Percentiles rank a stretch among this genome's conserved stretches.
These are phyloP conservation scores for Orthonevra nobilis DNA, from an alignment of 2,888 invertebrate species.

Conservation along the genomic window DNA sequence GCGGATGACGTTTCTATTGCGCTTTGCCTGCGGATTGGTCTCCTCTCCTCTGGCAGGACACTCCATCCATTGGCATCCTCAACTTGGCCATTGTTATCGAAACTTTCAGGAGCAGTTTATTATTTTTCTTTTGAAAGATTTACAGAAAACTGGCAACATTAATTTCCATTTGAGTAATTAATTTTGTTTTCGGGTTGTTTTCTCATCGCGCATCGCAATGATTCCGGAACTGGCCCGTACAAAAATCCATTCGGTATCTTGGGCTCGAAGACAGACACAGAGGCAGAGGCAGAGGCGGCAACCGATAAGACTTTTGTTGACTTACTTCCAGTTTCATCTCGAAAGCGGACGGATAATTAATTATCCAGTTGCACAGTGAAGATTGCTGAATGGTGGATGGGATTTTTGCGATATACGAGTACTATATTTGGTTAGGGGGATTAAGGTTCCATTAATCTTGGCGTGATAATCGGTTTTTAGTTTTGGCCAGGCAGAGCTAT, in stretches of 20 bases:
- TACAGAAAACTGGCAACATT: constrained; percentile 58
- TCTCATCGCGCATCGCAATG: not conserved
- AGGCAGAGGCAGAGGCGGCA: not conserved
- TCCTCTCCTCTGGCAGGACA: too few relatives aligned
- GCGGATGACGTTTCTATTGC: too few relatives aligned
- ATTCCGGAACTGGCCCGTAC: not conserved
- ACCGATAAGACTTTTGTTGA: constrained; percentile 50
- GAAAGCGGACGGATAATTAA: constrained; percentile 27
- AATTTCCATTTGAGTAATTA: constrained; percentile 69
- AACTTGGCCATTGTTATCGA: not conserved
- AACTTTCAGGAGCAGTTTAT: constrained; percentile 6
- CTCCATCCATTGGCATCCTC: not conserved
- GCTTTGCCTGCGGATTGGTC: too few relatives aligned
- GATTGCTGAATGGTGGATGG: not conserved
- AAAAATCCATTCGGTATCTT: not conserved
- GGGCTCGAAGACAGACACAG: not conserved
- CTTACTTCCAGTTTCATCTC: too few relatives aligned
- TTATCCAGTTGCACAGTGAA: constrained; percentile 26
- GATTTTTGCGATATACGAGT: too few relatives aligned
- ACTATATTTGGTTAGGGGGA: not conserved
- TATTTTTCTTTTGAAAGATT: constrained; percentile 47
- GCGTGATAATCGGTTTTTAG: constrained; percentile 20
- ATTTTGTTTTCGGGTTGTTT: constrained; percentile 63
- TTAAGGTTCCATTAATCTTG: constrained; percentile 41
- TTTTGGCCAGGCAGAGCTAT: not conserved